Evolutionary conservation across 2,797 vertebrate species (phyloP).

Genomic region (Prunella strophiata): DNA sequence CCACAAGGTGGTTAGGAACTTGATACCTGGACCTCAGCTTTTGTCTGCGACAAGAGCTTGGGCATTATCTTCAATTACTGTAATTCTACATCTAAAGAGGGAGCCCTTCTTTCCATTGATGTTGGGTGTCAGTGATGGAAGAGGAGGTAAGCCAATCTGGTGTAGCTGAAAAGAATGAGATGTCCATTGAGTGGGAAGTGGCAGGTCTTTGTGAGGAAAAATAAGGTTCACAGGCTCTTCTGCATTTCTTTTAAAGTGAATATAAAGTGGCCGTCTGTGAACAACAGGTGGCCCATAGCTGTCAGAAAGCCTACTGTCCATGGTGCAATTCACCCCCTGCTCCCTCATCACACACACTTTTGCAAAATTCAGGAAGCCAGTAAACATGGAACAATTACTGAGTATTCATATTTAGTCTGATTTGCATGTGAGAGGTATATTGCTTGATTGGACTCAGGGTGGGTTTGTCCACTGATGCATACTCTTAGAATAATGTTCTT

Average conservation of each 20-base stretch:
- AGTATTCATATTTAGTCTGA: neutral
- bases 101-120: neutral
- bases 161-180: slow-evolving; percentile 10
- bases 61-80: neutral
- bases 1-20: neutral
- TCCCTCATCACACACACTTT: neutral
- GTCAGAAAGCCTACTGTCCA: neutral
- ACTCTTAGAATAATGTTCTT: neutral
- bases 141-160: slow-evolving; percentile 16
- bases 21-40: neutral
- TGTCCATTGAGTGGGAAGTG: neutral
- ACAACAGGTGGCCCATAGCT: neutral
- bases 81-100: neutral
- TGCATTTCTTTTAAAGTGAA: neutral
- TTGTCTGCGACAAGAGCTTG: neutral
- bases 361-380: neutral
- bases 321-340: neutral
- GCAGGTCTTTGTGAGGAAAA: neutral
- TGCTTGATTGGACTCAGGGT: neutral
- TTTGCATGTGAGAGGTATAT: neutral
- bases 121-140: slow-evolving; percentile 18
- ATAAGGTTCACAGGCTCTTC: neutral
- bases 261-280: neutral
- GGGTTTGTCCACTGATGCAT: neutral
- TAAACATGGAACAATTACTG: neutral